These are phyloP conservation scores for Epirrhoe tristata DNA, from an alignment of 2,888 invertebrate genomes.

Conservation along the genomic window DNA sequence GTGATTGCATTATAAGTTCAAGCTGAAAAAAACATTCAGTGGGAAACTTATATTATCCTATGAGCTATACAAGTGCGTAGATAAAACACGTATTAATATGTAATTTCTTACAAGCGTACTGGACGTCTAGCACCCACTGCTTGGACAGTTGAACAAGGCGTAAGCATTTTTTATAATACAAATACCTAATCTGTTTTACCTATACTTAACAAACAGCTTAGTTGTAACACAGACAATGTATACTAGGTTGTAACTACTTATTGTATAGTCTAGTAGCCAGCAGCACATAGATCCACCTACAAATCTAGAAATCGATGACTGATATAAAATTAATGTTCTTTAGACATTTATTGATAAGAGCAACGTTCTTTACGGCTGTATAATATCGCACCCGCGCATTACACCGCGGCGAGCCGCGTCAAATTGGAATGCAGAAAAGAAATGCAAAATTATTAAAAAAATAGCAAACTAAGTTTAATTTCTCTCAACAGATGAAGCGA, in stretches of 20 bases:
- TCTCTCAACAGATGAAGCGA: constrained; percentile 69
- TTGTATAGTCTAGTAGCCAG: no score
- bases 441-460: background rate
- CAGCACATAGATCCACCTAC: no score
- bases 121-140: constrained; percentile 78
- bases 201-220: background rate
- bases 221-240: no score
- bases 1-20: no score
- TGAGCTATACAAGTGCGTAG: constrained; percentile 6
- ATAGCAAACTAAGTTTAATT: no score
- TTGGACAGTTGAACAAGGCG: constrained; percentile 80
- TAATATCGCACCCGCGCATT: no score
- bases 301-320: no score
- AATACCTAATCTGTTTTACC: background rate
- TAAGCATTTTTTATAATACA: constrained; percentile 56
- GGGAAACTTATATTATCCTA: no score
- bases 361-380: no score
- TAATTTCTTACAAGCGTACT: constrained; percentile 71
- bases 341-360: no score
- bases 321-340: no score
- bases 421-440: background rate
- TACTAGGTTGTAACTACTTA: no score
- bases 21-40: background rate
- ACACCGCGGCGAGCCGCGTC: background rate
- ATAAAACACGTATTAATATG: constrained; percentile 21